Evolutionary conservation across 2,888 invertebrate genomes (phyloP), one percentile per base, ranked within the genome.

Genomic region (Amphipoea oculea): DNA sequence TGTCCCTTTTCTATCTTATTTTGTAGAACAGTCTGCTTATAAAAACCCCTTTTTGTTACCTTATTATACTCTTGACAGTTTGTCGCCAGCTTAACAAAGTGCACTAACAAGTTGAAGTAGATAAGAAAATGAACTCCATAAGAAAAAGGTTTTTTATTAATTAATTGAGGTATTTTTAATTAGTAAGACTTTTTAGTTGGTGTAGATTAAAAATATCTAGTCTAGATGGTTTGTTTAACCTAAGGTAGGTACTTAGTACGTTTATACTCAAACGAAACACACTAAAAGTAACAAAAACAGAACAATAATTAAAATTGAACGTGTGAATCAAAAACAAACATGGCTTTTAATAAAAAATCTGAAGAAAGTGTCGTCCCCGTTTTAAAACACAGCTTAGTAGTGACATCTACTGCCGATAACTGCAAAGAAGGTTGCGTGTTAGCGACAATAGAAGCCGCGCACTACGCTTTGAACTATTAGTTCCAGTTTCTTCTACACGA

Each of bases 21-120:
- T 60, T 57, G 63, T 76, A 29, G 36, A 42, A 74, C 48, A 74
- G 71, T 86, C 71, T 73, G 70, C 62, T 76, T 72, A 70, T 65
- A 71, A 78, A 86, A 74, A 82, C 23, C 51, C 72, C 54, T 73
- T 84, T 83, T 76, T 77, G 69, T 74, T 72, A 67, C 66, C 67
- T 79, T 79, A 75, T 84, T 84, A 79, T 57, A 74, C 73, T 72
- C 67, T 36, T 79, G 84, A 84, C 86, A 86, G 84, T 84, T 86
- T 84, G 69, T 77, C 65, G 45, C 74, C 70, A 42, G 75, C 57
- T 63, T 29, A 73, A 74, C 73, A 66, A 79, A 81, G 75, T 76
- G 76, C 66, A 71, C 45, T 74, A 85, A 79, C 67, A 76, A 85
- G 66, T 76, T 77, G 75, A 60, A 66, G 42, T 4, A 63, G 76